Evolutionary conservation across 1,140 invertebrate species (phyloP).

Genomic region (Dinothrombium tinctorium): DNA sequence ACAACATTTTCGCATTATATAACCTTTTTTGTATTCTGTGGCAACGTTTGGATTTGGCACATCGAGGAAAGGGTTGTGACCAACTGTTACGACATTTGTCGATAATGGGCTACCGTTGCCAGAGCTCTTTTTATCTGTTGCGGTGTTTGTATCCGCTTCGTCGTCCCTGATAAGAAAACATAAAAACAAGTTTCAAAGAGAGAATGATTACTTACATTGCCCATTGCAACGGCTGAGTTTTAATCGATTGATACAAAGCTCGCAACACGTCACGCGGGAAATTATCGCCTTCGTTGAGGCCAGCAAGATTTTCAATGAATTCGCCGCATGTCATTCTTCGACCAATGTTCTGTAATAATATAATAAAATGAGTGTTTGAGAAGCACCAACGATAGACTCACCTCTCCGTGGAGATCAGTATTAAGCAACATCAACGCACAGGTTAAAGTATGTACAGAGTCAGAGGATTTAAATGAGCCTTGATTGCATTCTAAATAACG

Average conservation of each 20-base stretch:
- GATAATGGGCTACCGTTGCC: no score
- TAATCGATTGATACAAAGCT: conserved; percentile 77
- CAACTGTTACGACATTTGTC: not conserved
- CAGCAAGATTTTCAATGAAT: conserved; percentile 87
- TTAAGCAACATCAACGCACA: conserved; percentile 98
- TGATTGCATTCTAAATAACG: conserved; percentile 88
- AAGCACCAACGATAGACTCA: conserved; percentile 4
- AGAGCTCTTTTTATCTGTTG: no score
- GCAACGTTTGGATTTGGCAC: conserved; percentile 53
- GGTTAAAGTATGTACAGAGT: conserved; percentile 90
- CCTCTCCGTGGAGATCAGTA: conserved; percentile 75
- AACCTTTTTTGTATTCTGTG: conserved; percentile 86
- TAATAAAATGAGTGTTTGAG: not conserved
- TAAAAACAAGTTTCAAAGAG: not conserved
- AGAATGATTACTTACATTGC: conserved; percentile 23
- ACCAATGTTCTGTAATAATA: conserved; percentile 35
- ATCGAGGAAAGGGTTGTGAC: conserved; percentile 16
- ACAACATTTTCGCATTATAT: conserved; percentile 92
- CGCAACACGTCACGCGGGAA: conserved; percentile 83
- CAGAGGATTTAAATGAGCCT: conserved; percentile 30
- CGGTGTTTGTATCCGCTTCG: no score
- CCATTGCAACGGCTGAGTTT: conserved; percentile 73
- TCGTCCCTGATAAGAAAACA: not conserved
- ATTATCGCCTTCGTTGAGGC: conserved; percentile 53
- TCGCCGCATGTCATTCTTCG: conserved; percentile 85